Percentiles rank a stretch among this genome's conserved stretches.
Evolutionary conservation across 2,113 vertebrate species (phyloP).

Genomic region (Dascyllus trimaculatus): DNA sequence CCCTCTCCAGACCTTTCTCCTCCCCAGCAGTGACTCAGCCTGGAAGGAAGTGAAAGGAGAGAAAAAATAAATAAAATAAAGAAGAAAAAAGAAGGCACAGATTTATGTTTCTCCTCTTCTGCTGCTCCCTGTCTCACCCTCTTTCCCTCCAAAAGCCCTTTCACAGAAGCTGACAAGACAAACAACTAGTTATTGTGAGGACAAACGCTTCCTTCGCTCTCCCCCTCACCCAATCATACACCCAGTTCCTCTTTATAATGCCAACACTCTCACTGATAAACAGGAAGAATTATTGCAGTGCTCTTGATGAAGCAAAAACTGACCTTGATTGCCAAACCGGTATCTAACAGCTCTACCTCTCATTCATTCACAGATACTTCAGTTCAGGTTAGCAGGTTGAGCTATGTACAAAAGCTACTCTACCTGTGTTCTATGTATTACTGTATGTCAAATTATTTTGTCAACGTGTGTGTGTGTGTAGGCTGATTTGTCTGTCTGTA

Average conservation of each 20-base stretch:
- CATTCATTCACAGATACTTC: constrained; percentile 60
- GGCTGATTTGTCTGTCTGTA: constrained; percentile 60
- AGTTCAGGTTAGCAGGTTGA: constrained; percentile 20
- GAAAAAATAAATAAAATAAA: constrained; percentile 78
- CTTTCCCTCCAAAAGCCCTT: constrained; percentile 65
- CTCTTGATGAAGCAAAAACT: constrained; percentile 46
- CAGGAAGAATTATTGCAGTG: constrained; percentile 63
- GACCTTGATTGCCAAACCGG: constrained; percentile 57
- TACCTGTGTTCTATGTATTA: constrained; percentile 28
- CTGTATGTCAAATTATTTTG: constrained; percentile 40
- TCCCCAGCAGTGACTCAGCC: constrained; percentile 95
- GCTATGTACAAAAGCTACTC: constrained; percentile 1
- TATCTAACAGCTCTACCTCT: constrained; percentile 34
- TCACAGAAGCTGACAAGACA: constrained; percentile 87
- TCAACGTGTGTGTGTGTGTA: constrained; percentile 38
- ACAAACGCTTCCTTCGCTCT: constrained; percentile 52
- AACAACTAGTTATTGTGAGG: constrained; percentile 85
- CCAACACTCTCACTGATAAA: constrained; percentile 50
- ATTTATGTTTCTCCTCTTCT: constrained; percentile 72
- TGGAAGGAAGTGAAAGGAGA: constrained; percentile 92
- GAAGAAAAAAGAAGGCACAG: constrained; percentile 80
- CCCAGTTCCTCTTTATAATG: constrained; percentile 58
- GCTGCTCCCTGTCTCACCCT: constrained; percentile 34
- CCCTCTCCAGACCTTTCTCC: constrained; percentile 91
- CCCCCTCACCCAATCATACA: constrained; percentile 36